Base-by-base conservation (phyloP, 1,140 invertebrate genomes). In the Pseudomyrmex sp. region DNA sequence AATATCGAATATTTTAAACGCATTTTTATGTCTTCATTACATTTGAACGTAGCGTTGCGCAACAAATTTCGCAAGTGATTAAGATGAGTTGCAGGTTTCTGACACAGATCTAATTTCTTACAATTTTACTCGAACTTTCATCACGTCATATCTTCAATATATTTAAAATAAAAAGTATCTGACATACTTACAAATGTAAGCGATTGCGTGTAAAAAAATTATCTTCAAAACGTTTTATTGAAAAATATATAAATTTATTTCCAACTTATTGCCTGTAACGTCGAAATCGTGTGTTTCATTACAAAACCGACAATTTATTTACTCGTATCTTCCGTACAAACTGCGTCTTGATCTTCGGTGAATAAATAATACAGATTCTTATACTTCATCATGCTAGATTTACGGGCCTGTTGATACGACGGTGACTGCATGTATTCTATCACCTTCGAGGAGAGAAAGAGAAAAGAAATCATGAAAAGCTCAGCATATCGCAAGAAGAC, bases 371-470 rank as follows among this genome's bases (percentile, higher is more conserved):
- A 26, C 12, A 15, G 18, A 10, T 12, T 69, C 7, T 79, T 85
- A 62, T 80, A 85, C 66, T 54, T 66, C 72, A 65, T 88, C 85
- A 85, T 82, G 13, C 69, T 79, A 62, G 86, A 80, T 59, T 89
- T 86, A 44, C 63, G 82, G n/a, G 83, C 66, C 46, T 84, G 70
- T 2, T 69, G 86, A 76, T 91, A 90, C 15, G 84, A 79, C 65
- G 87, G 44, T 58, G 90, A 90, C 68, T 68, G 56, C 83, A 88
- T 90, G 79, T 91, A 91, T 12, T 90, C 79, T 15, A 83, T n/a
- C 61, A 91, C 85, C 90, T 91, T 83, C 10, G 58, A 20, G 54
- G 23, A 70, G 58, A 83, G 63, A 66, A 65, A 72, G 61, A 80
- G 69, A 70, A 66, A 23, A 52, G 44, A 59, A 87, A 89, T 35